A percentile compares a stretch with the other conserved stretches of the same genome.
These are phyloP conservation scores for Varanus salvator DNA, from an alignment of 2,113 vertebrate species.

Conservation along the genomic window DNA sequence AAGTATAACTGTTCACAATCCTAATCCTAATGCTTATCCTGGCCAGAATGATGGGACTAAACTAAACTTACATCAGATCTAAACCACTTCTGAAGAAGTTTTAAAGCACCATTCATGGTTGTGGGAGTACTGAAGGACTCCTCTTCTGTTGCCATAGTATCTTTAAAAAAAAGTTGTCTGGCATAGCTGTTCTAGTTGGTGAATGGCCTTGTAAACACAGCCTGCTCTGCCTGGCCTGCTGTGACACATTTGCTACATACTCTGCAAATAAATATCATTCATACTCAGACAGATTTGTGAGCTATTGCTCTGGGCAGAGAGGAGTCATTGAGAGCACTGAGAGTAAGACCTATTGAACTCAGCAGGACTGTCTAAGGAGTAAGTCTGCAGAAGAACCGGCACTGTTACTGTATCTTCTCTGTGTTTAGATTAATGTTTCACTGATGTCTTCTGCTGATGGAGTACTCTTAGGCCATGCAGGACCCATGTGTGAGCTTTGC, in stretches of 20 bases:
- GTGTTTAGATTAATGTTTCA: not conserved
- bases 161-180: not conserved
- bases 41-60: not conserved
- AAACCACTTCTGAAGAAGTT: not conserved
- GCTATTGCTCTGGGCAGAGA: not conserved
- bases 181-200: not conserved
- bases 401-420: not conserved
- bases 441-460: not conserved
- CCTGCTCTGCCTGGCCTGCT: not conserved
- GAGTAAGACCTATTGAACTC: not conserved
- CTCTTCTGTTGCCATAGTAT: not conserved
- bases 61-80: not conserved
- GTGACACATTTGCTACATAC: not conserved
- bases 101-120: not conserved
- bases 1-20: too few species aligned
- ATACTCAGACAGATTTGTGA: not conserved
- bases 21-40: too few species aligned
- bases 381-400: not conserved
- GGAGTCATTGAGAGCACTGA: not conserved
- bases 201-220: not conserved
- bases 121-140: not conserved
- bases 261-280: not conserved
- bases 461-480: not conserved
- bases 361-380: not conserved
- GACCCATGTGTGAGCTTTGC: not conserved